A percentile compares a stretch with the other conserved stretches of the same genome.
Conservation (phyloP, 1,140 invertebrate genomes). For the Lucilia sericata region DNA sequence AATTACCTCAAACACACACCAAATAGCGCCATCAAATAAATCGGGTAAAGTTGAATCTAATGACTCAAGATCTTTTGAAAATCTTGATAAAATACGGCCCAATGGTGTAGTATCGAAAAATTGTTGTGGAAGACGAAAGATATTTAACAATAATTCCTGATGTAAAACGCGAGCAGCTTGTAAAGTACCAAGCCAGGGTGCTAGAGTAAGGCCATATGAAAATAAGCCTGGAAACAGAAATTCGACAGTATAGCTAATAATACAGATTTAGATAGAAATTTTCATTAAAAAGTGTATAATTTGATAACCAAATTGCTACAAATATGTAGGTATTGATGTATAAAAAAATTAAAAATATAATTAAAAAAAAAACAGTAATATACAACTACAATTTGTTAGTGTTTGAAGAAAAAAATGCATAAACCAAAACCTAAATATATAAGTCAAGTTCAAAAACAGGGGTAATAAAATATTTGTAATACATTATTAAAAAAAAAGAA, state of each 20-base stretch:
- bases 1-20: constrained; percentile 85
- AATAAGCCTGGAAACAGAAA: constrained; percentile 72
- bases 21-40: constrained; percentile 75
- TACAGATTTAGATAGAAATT: constrained; percentile 52
- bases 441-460: background rate
- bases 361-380: background rate
- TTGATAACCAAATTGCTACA: constrained; percentile 30
- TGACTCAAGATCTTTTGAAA: constrained; percentile 81
- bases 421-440: background rate
- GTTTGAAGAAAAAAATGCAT: background rate
- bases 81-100: constrained; percentile 81
- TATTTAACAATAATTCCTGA: constrained; percentile 77
- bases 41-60: constrained; percentile 72
- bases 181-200: constrained; percentile 78
- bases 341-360: background rate
- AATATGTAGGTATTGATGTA: constrained; percentile 49
- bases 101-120: constrained; percentile 85
- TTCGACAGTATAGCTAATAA: too few species aligned
- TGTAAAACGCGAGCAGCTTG: constrained; percentile 82
- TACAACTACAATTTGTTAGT: background rate
- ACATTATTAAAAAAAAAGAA: too few species aligned
- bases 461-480: background rate
- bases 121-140: constrained; percentile 78
- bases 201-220: constrained; percentile 78
- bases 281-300: background rate